Percentiles rank a stretch among this genome's conserved stretches.
These are phyloP conservation scores for Holothuria scabra DNA, from an alignment of 53 echinoderm and acorn worm species.

Conservation along the genomic window DNA sequence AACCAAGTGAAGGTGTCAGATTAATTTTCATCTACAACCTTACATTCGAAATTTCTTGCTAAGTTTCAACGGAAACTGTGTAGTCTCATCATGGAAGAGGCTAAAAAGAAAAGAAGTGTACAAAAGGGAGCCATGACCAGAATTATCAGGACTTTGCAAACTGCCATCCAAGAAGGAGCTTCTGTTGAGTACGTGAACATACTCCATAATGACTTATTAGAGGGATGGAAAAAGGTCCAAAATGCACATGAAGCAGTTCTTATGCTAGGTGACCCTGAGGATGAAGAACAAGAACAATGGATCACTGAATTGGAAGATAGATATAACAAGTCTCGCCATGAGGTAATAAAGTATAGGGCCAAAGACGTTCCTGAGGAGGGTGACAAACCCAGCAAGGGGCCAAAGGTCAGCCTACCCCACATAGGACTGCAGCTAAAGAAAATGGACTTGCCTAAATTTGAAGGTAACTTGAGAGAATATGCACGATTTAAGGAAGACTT, in stretches of 20 bases:
- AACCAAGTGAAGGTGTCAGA: no score
- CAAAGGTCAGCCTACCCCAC: background rate
- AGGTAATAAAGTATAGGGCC: background rate
- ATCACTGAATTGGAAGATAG: background rate
- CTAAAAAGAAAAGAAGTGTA: conserved; percentile 26
- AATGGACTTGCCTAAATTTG: conserved; percentile 14
- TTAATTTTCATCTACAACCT: no score
- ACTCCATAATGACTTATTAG: background rate
- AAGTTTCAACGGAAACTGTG: background rate
- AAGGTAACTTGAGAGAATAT: conserved; percentile 6
- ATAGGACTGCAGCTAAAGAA: conserved; percentile 21
- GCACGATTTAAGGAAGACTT: conserved; percentile 23
- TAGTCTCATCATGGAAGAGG: conserved; percentile 19
- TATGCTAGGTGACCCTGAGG: conserved; percentile 6
- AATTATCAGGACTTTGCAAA: background rate
- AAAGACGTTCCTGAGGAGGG: no score
- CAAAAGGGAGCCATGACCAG: conserved; percentile 19
- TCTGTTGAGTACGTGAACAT: background rate
- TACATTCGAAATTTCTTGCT: conserved; percentile 24
- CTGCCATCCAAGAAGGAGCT: background rate
- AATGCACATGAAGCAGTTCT: conserved; percentile 19
- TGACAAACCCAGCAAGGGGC: no score
- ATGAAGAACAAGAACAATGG: background rate
- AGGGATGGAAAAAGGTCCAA: conserved; percentile 9
- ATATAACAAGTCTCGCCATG: background rate